These are phyloP conservation scores for Portunus trituberculatus DNA, from an alignment of 1,140 invertebrate genomes.

Conservation along the genomic window DNA sequence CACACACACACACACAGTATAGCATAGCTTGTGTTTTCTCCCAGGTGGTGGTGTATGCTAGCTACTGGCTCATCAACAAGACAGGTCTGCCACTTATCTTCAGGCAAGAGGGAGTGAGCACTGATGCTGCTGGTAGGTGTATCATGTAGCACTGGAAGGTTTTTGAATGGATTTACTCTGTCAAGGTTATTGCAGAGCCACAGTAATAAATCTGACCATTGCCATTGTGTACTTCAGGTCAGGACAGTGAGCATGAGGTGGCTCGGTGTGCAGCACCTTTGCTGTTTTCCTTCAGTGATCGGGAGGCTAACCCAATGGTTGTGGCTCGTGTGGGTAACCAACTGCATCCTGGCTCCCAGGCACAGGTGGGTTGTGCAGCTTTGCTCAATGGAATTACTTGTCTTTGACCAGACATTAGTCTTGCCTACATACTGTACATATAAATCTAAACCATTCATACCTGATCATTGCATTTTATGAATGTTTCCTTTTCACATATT, in stretches of 20 bases:
- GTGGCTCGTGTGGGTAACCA: constrained; percentile 87
- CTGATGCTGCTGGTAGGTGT: constrained; percentile 81
- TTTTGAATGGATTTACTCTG: too few species aligned
- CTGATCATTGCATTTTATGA: too few species aligned
- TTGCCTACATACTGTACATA: too few species aligned
- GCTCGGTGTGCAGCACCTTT: constrained; percentile 95
- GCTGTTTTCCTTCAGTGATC: constrained; percentile 95
- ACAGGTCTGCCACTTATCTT: constrained; percentile 97
- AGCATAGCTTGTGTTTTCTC: constrained; percentile 78
- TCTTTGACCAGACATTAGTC: too few species aligned
- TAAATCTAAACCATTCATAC: too few species aligned
- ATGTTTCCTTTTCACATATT: too few species aligned
- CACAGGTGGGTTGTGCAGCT: constrained; percentile 81
- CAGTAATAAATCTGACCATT: background rate
- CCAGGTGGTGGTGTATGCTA: constrained; percentile 89
- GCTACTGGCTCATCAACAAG: constrained; percentile 98
- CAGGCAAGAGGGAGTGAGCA: constrained; percentile 89
- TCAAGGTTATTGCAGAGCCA: background rate
- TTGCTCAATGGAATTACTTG: too few species aligned
- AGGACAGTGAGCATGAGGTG: constrained; percentile 96
- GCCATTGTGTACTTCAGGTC: constrained; percentile 85
- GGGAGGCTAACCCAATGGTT: constrained; percentile 87
- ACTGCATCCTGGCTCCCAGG: constrained; percentile 84
- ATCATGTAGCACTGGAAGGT: background rate
- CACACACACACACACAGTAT: too few species aligned